A percentile compares a stretch with the other conserved stretches of the same genome.
phyloP scores from a whole-genome alignment of 2,888 invertebrate genomes.

The Temnothorax rugatulus region DNA sequence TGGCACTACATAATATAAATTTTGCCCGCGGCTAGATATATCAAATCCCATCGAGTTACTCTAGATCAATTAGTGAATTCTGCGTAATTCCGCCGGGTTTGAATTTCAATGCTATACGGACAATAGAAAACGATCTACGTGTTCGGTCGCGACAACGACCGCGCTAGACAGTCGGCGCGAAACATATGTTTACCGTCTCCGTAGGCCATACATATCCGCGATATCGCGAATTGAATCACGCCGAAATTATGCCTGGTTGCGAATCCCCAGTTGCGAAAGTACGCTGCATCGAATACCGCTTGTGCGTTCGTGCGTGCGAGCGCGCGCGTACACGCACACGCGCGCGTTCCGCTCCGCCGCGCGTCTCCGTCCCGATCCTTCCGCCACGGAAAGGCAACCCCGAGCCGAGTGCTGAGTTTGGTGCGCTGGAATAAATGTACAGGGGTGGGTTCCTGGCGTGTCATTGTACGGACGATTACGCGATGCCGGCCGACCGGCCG shows the following conservation, averaged over 20 bases:
- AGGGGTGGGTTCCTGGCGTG: constrained; percentile 72
- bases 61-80: background rate
- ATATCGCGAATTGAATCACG: constrained; percentile 13
- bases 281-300: constrained; percentile 20
- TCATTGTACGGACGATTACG: constrained; percentile 74
- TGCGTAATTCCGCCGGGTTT: background rate
- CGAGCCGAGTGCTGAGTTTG: constrained; percentile 53
- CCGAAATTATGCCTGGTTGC: constrained; percentile 10
- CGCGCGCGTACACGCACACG: constrained; percentile 25
- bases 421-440: constrained; percentile 64
- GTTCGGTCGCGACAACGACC: background rate
- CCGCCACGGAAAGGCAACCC: constrained; percentile 43
- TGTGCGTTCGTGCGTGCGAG: constrained; percentile 15
- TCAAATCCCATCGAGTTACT: background rate
- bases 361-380: constrained; percentile 39
- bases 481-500: constrained; percentile 21
- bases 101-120: background rate
- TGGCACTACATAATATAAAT: background rate
- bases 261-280: constrained; percentile 6
- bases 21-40: background rate
- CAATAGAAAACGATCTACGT: constrained; percentile 13
- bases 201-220: background rate
- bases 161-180: background rate
- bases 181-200: background rate
- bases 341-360: constrained; percentile 62